These are phyloP conservation scores for Marisa cornuarietis DNA, from an alignment of 1,140 invertebrate genomes.

Conservation along the genomic window DNA sequence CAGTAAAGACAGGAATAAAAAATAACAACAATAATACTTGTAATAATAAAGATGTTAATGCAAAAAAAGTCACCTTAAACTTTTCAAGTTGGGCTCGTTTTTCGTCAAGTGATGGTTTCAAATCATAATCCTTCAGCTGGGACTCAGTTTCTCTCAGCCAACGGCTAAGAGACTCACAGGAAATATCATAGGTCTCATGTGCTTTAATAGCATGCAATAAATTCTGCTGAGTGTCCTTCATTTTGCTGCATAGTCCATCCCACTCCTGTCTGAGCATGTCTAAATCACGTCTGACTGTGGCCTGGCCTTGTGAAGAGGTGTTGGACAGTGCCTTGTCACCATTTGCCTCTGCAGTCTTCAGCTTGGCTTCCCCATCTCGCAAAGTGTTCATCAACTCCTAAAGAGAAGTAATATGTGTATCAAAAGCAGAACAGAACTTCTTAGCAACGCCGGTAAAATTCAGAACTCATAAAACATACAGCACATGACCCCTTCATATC, in stretches of 20 bases:
- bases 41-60: background rate
- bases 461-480: too few species aligned
- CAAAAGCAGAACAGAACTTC: background rate
- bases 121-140: constrained; percentile 86
- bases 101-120: constrained; percentile 84
- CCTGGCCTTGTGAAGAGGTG: constrained; percentile 82
- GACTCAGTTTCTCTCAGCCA: constrained; percentile 88
- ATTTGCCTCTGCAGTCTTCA: constrained; percentile 46
- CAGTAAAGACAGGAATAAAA: too few species aligned
- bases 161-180: constrained; percentile 78
- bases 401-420: background rate
- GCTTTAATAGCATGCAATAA: constrained; percentile 76
- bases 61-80: constrained; percentile 69
- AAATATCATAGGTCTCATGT: constrained; percentile 82
- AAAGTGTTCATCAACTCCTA: constrained; percentile 51
- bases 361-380: constrained; percentile 56
- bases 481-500: background rate
- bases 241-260: constrained; percentile 77
- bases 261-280: constrained; percentile 78
- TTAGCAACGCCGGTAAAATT: too few species aligned
- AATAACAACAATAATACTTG: too few species aligned
- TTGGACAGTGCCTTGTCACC: constrained; percentile 67
- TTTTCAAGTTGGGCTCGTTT: constrained; percentile 85
- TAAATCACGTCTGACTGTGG: constrained; percentile 77
- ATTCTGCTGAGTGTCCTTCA: constrained; percentile 67